Conservation (phyloP, 2,888 invertebrate genomes). For the Orchestes rusci region DNA sequence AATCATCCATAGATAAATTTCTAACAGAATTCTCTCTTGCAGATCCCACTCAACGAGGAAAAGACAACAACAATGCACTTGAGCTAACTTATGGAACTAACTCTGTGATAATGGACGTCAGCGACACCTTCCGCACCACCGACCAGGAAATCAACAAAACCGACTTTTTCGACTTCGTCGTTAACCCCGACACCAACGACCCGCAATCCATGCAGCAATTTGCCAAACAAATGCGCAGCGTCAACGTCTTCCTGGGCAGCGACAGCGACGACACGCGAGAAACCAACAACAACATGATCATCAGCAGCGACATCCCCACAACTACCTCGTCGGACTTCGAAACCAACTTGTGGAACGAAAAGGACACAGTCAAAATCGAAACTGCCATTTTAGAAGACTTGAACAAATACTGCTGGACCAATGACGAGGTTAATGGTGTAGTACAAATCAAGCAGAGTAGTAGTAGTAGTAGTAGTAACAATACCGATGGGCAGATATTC, state of each 20-base stretch:
- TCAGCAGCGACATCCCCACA: slow-evolving; percentile 40
- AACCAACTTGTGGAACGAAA: slow-evolving; percentile 60
- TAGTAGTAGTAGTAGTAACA: slow-evolving; percentile 34
- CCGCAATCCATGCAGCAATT: slow-evolving; percentile 50
- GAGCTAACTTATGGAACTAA: too few relatives aligned
- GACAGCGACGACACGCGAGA: slow-evolving; percentile 51
- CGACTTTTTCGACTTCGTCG: slow-evolving; percentile 85
- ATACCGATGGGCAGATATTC: slow-evolving; percentile 77
- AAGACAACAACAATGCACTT: too few relatives aligned
- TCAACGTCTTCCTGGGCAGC: slow-evolving; percentile 54
- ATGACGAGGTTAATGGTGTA: slow-evolving; percentile 51
- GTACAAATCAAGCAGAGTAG: slow-evolving; percentile 34
- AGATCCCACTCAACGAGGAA: too few relatives aligned
- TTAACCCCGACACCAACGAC: slow-evolving; percentile 69
- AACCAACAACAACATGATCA: slow-evolving; percentile 42
- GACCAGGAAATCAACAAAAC: slow-evolving; percentile 73
- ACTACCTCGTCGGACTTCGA: slow-evolving; percentile 45
- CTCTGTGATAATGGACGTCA: slow-evolving; percentile 89
- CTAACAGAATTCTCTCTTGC: too few relatives aligned
- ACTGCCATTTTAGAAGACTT: slow-evolving; percentile 75
- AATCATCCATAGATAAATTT: too few relatives aligned
- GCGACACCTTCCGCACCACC: slow-evolving; percentile 48
- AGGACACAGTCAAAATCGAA: slow-evolving; percentile 65
- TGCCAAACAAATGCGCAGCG: slow-evolving; percentile 61
- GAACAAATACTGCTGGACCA: slow-evolving; percentile 77